Evolutionary conservation across 2,797 vertebrate genomes (phyloP), one percentile per base, ranked within the genome.

Genomic region (Siniperca scherzeri): DNA sequence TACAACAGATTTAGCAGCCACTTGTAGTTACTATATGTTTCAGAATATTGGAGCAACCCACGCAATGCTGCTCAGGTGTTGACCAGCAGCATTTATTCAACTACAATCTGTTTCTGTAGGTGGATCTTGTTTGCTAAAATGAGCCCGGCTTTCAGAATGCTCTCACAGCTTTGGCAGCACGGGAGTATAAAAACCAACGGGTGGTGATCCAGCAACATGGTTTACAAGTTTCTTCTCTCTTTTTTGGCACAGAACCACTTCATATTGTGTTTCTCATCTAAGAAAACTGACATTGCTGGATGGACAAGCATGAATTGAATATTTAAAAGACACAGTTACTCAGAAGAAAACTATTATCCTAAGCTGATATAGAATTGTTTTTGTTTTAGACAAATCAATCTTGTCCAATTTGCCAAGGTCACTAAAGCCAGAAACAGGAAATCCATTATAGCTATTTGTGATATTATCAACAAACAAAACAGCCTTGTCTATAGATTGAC

Each of bases 141-240:
- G 42, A 82, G 17, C 19, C 17, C 22, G 57, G 61, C 30, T 44
- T 70, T 61, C 52, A 62, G 40, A 44, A 44, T 57, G 30, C 30
- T 67, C 74, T 80, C 52, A 48, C n/a, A 71, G 27, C 27, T 64
- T 74, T 82, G 40, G 59, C 40, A 83, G 48, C 19, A 38, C 1
- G 1, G 14, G 55, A 68, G 33, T 33, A 42, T 70, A 66, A 81
- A 86, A 80, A 75, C 66, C 85, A 87, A 70, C 12, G 67, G 70
- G 57, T 87, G 77, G 78, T 85, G 77, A 84, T 88, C 74, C 83
- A 79, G 42, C 44, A 71, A 70, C 64, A 81, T 79, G 38, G 64
- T 79, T 55, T 53, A 36, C 22, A 70, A 48, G 53, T 79, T 66
- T 60, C 6, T 30, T 42, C 40, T 74, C 4, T 68, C 2, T 36